Base-by-base conservation (phyloP, 2,113 vertebrate genomes). In the Murina feae region DNA sequence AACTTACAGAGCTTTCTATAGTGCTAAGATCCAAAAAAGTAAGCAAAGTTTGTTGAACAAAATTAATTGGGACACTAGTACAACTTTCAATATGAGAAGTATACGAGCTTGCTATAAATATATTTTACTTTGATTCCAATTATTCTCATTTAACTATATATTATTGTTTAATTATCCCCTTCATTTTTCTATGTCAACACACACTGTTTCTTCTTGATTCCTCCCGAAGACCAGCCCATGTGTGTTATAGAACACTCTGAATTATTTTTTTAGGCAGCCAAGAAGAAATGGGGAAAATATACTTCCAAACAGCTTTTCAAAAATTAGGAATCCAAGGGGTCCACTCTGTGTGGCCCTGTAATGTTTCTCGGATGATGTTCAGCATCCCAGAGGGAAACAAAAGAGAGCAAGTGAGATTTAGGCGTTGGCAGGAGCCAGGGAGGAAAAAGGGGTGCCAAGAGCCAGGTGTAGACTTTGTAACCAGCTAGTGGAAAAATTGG, bases 131-230 rank as follows among this genome's bases (percentile, higher is more conserved):
- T 69, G 28, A 44, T 87, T 85, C 30, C 39, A 63, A 1, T 87
- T 82, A 32, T 89, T 82, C 39, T 95, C 88, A 83, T 76, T 94
- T 87, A 84, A 80, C 20, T 58, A 18, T 83, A 79, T 75, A n/a
- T n/a, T 81, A 9, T 25, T 83, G 0, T 71, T n/a, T 68, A n/a
- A 63, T 80, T 25, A 92, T 23, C 53, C 17, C 0, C 14, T 81
- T 9, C 75, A 18, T 68, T 86, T 94, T 96, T 47, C 68, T 65
- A 4, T 83, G 44, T 25, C 13, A 18, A 25, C 23, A 5, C 17
- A 55, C 13, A 55, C 35, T 91, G 9, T 90, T 76, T 9, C 37
- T 82, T 53, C 10, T 82, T 86, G 47, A 78, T 76, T 90, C 94
- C 39, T 81, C 35, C n/a, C 44, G 72, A 88, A 93, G 82, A 42